Percentiles rank a stretch among this genome's conserved stretches.
Conservation (phyloP, 2,888 invertebrate species). For the Ochropacha duplaris region DNA sequence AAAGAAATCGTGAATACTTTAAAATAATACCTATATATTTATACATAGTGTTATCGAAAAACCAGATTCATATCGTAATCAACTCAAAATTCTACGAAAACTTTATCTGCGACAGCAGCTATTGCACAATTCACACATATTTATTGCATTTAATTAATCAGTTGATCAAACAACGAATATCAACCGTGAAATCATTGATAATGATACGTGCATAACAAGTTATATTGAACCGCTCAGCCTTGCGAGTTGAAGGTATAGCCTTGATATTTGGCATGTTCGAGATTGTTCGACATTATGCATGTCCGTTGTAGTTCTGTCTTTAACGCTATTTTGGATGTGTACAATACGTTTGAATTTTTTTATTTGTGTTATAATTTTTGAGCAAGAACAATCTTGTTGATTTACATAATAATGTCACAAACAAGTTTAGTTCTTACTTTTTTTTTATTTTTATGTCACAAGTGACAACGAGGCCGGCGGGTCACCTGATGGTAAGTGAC, state of each 20-base stretch:
- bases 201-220: background rate
- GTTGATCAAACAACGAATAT: background rate
- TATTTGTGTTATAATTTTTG: background rate
- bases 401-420: background rate
- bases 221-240: background rate
- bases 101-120: background rate
- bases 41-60: background rate
- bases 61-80: background rate
- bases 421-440: too few species aligned
- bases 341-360: background rate
- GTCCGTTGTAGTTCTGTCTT: background rate
- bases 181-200: background rate
- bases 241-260: slow-evolving; percentile 1
- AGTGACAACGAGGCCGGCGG: too few species aligned
- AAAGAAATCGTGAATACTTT: too few species aligned
- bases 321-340: background rate
- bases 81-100: background rate
- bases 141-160: background rate
- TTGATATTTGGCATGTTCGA: background rate
- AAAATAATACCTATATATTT: background rate
- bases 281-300: background rate
- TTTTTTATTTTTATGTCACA: too few species aligned
- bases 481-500: too few species aligned
- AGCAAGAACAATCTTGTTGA: background rate
- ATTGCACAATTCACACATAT: background rate